phyloP scores from a whole-genome alignment of 2,888 invertebrate species.

The Acrobasis suavella region DNA sequence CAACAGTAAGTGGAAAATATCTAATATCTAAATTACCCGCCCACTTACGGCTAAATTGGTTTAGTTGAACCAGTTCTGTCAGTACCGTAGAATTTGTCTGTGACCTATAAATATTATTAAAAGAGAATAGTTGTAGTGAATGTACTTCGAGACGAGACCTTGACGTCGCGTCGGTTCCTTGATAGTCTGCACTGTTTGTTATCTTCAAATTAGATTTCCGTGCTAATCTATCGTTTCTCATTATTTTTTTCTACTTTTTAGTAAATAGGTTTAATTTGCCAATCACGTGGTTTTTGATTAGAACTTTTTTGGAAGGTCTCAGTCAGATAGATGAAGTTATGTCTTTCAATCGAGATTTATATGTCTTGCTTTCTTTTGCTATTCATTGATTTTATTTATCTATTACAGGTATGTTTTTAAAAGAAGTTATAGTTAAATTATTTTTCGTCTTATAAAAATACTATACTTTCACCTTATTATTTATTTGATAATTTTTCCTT shows the following conservation, averaged over 20 bases:
- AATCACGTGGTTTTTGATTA: not conserved
- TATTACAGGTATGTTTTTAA: too few species aligned
- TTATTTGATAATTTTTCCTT: too few species aligned
- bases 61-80: conserved; percentile 19
- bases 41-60: conserved; percentile 23
- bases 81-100: conserved; percentile 13
- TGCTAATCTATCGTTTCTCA: not conserved
- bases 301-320: not conserved
- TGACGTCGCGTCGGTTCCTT: not conserved
- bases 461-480: too few species aligned
- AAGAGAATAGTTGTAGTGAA: conserved; percentile 19
- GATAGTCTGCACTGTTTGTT: not conserved
- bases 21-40: not conserved
- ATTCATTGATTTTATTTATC: too few species aligned
- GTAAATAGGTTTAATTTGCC: not conserved
- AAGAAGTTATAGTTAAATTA: too few species aligned
- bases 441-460: too few species aligned
- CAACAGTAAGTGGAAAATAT: not conserved
- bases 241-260: not conserved
- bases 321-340: too few species aligned
- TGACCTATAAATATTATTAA: conserved; percentile 22
- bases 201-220: not conserved
- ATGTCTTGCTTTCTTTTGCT: too few species aligned
- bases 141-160: conserved; percentile 1
- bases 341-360: too few species aligned